Evolutionary conservation across 2,113 vertebrate species (phyloP).

Genomic region (Otus sunia): DNA sequence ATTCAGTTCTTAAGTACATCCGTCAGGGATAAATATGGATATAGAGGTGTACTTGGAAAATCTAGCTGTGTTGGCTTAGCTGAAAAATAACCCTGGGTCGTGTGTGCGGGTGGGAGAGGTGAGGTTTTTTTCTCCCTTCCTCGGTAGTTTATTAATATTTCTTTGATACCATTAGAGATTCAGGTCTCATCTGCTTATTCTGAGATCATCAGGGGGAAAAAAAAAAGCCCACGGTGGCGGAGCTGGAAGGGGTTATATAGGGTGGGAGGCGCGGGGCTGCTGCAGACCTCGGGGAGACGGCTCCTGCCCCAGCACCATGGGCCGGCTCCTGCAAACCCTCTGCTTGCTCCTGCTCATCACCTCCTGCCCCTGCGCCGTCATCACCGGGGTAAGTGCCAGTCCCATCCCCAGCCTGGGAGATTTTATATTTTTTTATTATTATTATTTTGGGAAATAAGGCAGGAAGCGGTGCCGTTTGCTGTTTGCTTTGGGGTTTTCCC

Average conservation of each 20-base stretch:
- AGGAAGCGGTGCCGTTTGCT: background rate
- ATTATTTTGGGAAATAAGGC: no score
- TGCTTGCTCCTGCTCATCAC: slow-evolving; percentile 53
- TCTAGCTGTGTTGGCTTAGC: background rate
- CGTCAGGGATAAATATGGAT: background rate
- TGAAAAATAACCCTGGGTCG: background rate
- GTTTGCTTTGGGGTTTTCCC: background rate
- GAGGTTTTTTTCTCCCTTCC: background rate
- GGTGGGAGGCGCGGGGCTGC: background rate
- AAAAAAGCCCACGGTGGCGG: background rate
- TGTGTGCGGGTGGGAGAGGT: background rate
- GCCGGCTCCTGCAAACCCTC: background rate
- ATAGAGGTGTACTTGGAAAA: background rate
- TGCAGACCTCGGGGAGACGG: background rate
- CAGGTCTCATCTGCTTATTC: slow-evolving; percentile 47
- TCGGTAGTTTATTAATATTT: background rate
- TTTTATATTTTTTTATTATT: accelerated
- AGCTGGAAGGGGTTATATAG: slow-evolving; percentile 54
- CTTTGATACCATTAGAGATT: slow-evolving; percentile 14
- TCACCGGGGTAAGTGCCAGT: slow-evolving; percentile 65
- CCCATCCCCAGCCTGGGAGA: accelerated
- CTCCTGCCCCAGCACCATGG: slow-evolving; percentile 25
- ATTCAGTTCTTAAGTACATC: background rate
- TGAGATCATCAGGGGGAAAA: slow-evolving; percentile 31
- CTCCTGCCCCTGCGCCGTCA: slow-evolving; percentile 47